These are phyloP conservation scores for Pristionchus exspectatus DNA, from an alignment of 2,888 invertebrate genomes.

Conservation along the genomic window DNA sequence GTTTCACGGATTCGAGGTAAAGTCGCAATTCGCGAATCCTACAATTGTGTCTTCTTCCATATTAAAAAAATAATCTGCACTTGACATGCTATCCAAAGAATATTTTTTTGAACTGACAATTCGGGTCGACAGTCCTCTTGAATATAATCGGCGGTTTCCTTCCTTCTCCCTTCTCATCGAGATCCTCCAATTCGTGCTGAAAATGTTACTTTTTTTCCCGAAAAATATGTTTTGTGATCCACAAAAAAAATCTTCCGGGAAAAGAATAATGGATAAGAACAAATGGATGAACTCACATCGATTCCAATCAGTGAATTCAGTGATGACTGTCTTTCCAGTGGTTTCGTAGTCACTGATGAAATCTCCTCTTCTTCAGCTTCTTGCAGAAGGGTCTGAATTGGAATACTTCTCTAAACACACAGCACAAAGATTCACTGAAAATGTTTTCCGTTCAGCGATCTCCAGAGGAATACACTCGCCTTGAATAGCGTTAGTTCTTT, in stretches of 20 bases:
- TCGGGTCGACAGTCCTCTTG: conserved; percentile 46
- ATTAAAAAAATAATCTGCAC: no score
- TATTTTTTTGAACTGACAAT: not conserved
- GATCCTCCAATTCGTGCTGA: conserved; percentile 29
- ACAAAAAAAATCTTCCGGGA: not conserved
- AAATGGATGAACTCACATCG: not conserved
- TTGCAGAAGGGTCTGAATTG: conserved; percentile 19
- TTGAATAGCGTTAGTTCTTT: not conserved
- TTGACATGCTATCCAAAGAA: no score
- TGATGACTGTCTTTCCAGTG: not conserved
- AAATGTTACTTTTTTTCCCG: not conserved
- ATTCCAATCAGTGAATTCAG: conserved; percentile 50
- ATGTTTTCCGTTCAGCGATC: no score
- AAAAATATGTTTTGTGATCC: not conserved
- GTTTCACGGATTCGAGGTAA: not conserved
- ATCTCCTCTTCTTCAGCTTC: conserved; percentile 44
- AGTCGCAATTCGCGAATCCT: no score
- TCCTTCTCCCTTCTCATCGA: not conserved
- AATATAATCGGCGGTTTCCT: not conserved
- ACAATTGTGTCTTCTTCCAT: no score
- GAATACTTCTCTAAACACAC: not conserved
- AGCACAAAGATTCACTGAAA: not conserved
- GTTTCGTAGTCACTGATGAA: not conserved
- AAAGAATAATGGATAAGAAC: no score
- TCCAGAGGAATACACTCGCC: no score